Percentiles rank a stretch among this genome's conserved stretches.
Conservation (phyloP, 2,113 vertebrate species). For the Myxocyprinus asiaticus region DNA sequence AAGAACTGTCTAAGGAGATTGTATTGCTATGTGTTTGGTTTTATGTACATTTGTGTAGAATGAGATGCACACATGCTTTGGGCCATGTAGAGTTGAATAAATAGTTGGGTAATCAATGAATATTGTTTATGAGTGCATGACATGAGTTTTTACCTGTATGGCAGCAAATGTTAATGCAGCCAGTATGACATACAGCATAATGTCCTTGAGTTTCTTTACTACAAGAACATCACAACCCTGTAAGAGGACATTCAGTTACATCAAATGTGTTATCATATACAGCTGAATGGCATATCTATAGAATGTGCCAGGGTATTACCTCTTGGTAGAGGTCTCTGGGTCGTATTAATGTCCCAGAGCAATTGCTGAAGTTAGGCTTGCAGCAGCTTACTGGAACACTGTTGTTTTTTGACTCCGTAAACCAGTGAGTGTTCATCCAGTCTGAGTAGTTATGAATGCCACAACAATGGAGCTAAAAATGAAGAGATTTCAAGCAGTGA, state of each 20-base stretch:
- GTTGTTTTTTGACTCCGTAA: constrained; percentile 92
- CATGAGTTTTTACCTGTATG: constrained; percentile 82
- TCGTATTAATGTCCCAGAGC: constrained; percentile 83
- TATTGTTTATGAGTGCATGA: background rate
- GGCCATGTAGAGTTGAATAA: background rate
- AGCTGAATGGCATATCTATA: background rate
- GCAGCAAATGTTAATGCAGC: constrained; percentile 91
- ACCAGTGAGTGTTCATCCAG: constrained; percentile 92
- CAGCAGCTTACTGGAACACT: constrained; percentile 96
- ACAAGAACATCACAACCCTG: constrained; percentile 94
- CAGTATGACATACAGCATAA: constrained; percentile 98
- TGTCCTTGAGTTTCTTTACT: constrained; percentile 95
- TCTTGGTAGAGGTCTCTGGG: constrained; percentile 90
- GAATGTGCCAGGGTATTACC: constrained; percentile 63
- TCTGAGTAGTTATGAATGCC: constrained; percentile 95
- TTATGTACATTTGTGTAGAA: no score
- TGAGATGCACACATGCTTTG: no score
- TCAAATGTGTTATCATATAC: no score
- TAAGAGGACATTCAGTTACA: background rate
- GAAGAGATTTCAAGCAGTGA: background rate
- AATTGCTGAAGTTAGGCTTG: constrained; percentile 82
- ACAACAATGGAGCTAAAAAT: constrained; percentile 86
- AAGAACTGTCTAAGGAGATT: no score
- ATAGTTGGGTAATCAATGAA: background rate
- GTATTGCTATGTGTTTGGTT: no score